phyloP scores from a whole-genome alignment of 1,140 invertebrate genomes.

The Anagrus nilaparvatae region DNA sequence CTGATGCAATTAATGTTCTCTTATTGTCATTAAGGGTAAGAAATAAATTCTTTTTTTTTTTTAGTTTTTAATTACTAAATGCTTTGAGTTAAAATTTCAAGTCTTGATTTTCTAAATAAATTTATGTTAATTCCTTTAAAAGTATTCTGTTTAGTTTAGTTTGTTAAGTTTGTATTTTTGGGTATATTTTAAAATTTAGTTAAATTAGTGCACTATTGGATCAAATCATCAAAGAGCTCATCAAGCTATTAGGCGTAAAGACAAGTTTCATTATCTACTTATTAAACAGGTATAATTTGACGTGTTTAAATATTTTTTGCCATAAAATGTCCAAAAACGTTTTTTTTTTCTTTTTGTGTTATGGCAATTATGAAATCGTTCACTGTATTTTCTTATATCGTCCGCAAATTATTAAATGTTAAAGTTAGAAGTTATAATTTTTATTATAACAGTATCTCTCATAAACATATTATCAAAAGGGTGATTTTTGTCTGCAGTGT shows the following conservation, averaged over 20 bases:
- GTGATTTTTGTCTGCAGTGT: no score
- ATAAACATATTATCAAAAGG: no score
- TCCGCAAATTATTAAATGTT: no score
- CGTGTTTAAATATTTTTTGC: constrained; percentile 5
- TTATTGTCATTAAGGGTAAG: constrained; percentile 70
- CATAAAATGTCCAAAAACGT: constrained; percentile 16
- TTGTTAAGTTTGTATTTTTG: constrained; percentile 17
- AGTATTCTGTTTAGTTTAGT: background rate
- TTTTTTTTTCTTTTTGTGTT: constrained; percentile 14
- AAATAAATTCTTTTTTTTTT: background rate
- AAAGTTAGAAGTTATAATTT: no score
- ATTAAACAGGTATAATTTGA: constrained; percentile 24
- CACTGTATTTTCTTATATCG: no score
- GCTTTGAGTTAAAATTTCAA: no score
- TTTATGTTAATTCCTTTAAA: no score
- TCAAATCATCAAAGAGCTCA: constrained; percentile 22
- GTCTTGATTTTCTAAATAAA: no score
- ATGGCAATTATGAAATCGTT: constrained; percentile 6
- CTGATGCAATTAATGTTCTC: constrained; percentile 77
- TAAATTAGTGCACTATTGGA: constrained; percentile 27
- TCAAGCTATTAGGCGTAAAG: constrained; percentile 24
- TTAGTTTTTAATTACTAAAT: no score
- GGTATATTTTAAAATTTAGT: constrained; percentile 23
- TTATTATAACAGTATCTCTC: no score
- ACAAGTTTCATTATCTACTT: constrained; percentile 32